Evolutionary conservation across 2,113 vertebrate species (phyloP), one percentile per base, ranked within the genome.

Genomic region (Psilopsiagon aymara): DNA sequence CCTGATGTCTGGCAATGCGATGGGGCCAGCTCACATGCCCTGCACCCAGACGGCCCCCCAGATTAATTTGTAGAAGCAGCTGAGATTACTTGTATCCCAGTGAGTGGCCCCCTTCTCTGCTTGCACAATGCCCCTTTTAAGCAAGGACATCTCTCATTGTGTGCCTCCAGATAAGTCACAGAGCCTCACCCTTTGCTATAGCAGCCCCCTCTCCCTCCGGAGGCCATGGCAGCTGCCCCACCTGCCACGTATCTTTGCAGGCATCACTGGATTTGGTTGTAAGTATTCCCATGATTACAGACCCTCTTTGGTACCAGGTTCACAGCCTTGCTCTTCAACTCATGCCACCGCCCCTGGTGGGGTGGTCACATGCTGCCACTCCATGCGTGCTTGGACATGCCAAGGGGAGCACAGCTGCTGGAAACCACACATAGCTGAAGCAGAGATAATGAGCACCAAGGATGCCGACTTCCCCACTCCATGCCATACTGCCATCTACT

Each of bases 11-110:
- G 0, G 21, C 4, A 9, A 83, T 77, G 52, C 7, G 5, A 2
- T 63, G 69, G 62, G 57, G 57, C 33, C 3, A 9, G 37, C 47
- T 90, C 19, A 60, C 49, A 24, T 20, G 35, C n/a, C 43, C 76
- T 75, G 52, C 41, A 71, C 33, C 63, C 31, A 21, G 53, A 21
- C 0, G 0, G 28, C 51, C 0, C 0, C 59, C 27, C 0, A 0
- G 92, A 87, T 91, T 91, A 77, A 49, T 87, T 91, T 55, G 52
- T 49, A 77, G 88, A 73, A 94, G 77, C 55, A 90, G n/a, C 41
- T 1, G 11, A 69, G 96, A 91, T 96, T 91, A 76, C 25, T 43
- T 14, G 33, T 73, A 66, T 51, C 74, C 28, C 78, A 73, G 46
- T 3, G 41, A 94, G 49, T 13, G 12, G 14, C 33, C 21, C 28